A percentile compares a stretch with the other conserved stretches of the same genome.
Conservation (phyloP, 2,113 vertebrate genomes). For the Poeciliopsis retropinna region DNA sequence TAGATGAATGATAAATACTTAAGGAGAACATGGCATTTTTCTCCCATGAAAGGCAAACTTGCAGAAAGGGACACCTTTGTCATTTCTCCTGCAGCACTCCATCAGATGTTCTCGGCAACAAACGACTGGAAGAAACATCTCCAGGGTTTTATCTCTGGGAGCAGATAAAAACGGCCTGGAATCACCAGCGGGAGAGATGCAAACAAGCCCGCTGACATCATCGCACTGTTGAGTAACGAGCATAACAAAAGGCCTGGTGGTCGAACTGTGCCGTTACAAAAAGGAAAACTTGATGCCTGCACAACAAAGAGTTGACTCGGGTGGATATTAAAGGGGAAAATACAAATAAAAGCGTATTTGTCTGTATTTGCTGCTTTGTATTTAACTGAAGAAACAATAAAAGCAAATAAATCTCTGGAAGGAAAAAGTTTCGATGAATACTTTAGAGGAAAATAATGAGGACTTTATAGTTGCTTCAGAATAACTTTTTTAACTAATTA, state of each 20-base stretch:
- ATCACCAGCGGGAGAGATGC: slow-evolving; percentile 45
- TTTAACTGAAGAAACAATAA: not conserved
- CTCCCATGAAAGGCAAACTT: slow-evolving; percentile 25
- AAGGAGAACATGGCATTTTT: slow-evolving; percentile 38
- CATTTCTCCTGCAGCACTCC: slow-evolving; percentile 17
- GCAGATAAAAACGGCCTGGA: slow-evolving; percentile 41
- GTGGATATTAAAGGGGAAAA: not conserved
- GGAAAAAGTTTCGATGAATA: not conserved
- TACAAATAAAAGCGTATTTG: not conserved
- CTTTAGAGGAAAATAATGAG: not conserved
- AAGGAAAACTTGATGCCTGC: not conserved
- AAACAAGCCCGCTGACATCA: slow-evolving; percentile 55
- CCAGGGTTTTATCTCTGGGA: slow-evolving; percentile 41
- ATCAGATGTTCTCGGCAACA: slow-evolving; percentile 36
- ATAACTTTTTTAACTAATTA: no score
- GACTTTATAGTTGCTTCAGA: not conserved
- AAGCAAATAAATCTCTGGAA: not conserved
- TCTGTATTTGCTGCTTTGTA: not conserved
- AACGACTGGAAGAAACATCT: slow-evolving; percentile 31
- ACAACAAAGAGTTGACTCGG: not conserved
- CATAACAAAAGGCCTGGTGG: slow-evolving; percentile 5
- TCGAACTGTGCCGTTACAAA: slow-evolving; percentile 7
- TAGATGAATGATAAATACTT: slow-evolving; percentile 55
- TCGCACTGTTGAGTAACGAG: slow-evolving; percentile 32
- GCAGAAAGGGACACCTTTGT: slow-evolving; percentile 26